Evolutionary conservation across 2,888 invertebrate species (phyloP).

Genomic region (Cerceris rybyensis): DNA sequence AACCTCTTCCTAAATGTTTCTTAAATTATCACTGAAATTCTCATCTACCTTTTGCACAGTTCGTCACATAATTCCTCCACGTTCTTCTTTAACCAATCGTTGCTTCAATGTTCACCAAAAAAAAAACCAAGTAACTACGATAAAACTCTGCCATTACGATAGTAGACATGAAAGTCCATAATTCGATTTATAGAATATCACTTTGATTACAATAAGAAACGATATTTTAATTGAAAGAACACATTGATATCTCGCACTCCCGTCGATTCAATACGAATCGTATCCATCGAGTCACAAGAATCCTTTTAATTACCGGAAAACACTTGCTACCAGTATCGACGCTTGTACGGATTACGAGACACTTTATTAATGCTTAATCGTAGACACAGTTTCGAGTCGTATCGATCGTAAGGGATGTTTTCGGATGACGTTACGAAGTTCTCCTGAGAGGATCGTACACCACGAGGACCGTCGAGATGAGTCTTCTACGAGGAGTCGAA

Average conservation of each 20-base stretch:
- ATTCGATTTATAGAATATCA: no score
- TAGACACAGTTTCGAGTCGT: no score
- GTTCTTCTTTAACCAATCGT: not conserved
- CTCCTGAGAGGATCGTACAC: not conserved
- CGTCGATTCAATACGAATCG: not conserved
- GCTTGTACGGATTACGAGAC: not conserved
- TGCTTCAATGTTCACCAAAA: not conserved
- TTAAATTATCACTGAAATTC: not conserved
- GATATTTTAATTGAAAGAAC: not conserved
- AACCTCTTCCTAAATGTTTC: no score
- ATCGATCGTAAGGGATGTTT: no score
- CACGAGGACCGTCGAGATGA: conserved; percentile 20
- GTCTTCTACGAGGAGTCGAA: conserved; percentile 31
- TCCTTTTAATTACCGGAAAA: not conserved
- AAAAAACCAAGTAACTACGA: not conserved
- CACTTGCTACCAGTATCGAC: not conserved
- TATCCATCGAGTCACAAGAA: not conserved
- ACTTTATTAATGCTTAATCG: no score
- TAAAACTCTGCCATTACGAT: not conserved
- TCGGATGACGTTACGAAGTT: not conserved
- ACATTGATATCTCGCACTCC: not conserved
- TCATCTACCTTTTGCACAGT: not conserved
- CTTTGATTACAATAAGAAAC: not conserved
- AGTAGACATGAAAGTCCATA: no score
- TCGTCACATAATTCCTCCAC: conserved; percentile 9